Percentiles rank a stretch among this genome's conserved stretches.
These are phyloP conservation scores for Lycia hirtaria DNA, from an alignment of 2,888 invertebrate species.

Conservation along the genomic window DNA sequence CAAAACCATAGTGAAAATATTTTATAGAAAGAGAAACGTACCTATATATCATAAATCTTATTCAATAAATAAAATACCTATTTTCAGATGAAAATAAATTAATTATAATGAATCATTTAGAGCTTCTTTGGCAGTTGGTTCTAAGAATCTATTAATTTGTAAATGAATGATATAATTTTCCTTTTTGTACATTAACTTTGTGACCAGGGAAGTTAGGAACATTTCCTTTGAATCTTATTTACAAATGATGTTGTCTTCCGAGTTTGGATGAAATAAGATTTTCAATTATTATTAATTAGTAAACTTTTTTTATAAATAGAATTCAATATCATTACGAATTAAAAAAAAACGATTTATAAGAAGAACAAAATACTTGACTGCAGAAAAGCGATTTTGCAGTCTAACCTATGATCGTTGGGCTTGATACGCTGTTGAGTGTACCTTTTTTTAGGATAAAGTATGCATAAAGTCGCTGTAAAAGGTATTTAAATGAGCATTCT, in stretches of 20 bases:
- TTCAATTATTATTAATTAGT: neutral
- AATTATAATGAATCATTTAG: slow-evolving; percentile 26
- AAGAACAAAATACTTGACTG: no score
- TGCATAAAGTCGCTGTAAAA: no score
- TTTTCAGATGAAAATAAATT: slow-evolving; percentile 25
- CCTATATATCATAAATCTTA: no score
- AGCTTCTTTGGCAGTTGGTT: slow-evolving; percentile 22
- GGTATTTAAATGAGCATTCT: no score
- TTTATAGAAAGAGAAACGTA: no score
- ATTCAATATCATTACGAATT: no score
- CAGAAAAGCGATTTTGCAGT: no score
- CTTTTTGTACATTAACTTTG: slow-evolving; percentile 27
- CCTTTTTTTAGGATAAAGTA: no score
- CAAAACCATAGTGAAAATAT: no score
- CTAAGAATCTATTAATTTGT: slow-evolving; percentile 30
- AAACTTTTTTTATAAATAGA: neutral
- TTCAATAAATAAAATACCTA: slow-evolving; percentile 12
- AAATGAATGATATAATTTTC: slow-evolving; percentile 32
- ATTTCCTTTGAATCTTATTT: slow-evolving; percentile 26
- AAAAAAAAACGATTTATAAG: no score
- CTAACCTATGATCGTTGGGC: no score
- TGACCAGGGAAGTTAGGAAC: slow-evolving; percentile 7
- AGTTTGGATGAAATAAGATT: neutral
- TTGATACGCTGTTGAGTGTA: no score
- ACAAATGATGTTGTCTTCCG: slow-evolving; percentile 13